These are phyloP conservation scores for Papilio polytes DNA, from an alignment of 1,140 invertebrate species.

Conservation along the genomic window DNA sequence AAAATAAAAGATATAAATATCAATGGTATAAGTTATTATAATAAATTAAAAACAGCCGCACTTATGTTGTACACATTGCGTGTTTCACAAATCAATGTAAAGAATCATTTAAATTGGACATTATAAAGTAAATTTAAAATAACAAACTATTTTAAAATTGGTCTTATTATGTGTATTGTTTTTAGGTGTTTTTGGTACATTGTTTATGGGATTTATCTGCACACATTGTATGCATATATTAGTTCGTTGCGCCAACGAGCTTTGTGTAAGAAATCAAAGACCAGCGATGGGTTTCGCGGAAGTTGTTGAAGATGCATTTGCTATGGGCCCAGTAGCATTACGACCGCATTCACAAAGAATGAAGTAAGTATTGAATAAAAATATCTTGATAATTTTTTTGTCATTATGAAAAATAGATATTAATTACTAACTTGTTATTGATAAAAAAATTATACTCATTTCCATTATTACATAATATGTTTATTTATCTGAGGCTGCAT, in stretches of 20 bases:
- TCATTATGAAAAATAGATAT: too few relatives aligned
- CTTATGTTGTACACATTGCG: background rate
- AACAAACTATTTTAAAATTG: background rate
- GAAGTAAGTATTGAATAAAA: slow-evolving; percentile 81
- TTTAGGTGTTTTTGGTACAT: slow-evolving; percentile 86
- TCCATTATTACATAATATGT: too few relatives aligned
- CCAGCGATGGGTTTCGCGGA: slow-evolving; percentile 89
- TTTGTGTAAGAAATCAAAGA: slow-evolving; percentile 86
- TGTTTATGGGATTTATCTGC: slow-evolving; percentile 91
- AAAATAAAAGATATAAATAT: background rate
- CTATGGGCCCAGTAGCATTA: slow-evolving; percentile 87
- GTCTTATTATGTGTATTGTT: slow-evolving; percentile 17
- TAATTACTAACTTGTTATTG: too few relatives aligned
- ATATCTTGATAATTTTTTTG: too few relatives aligned
- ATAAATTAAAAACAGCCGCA: background rate
- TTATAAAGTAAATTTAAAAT: background rate
- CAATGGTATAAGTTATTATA: background rate
- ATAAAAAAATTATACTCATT: too few relatives aligned
- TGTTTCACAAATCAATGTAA: background rate
- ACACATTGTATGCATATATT: slow-evolving; percentile 95
- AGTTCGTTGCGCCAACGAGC: slow-evolving; percentile 89
- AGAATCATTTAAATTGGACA: background rate
- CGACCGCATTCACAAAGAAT: slow-evolving; percentile 86
- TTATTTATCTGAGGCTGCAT: too few relatives aligned
- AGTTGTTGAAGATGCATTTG: slow-evolving; percentile 89